Percentiles rank a stretch among this genome's conserved stretches.
Evolutionary conservation across 2,797 vertebrate species (phyloP).

Genomic region (Xenentodon cancila): DNA sequence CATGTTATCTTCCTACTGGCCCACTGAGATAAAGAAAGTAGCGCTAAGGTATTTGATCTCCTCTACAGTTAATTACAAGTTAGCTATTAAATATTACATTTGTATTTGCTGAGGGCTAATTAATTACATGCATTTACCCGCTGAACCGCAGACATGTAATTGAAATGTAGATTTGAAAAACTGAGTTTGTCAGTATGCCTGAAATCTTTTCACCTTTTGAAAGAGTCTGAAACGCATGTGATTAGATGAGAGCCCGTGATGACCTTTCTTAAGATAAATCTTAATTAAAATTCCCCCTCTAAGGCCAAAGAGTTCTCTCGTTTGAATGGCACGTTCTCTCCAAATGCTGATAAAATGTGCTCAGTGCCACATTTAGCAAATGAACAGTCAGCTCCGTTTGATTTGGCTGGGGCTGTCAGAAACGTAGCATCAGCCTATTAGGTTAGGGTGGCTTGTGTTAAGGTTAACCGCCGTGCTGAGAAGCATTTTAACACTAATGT

Average conservation of each 20-base stretch:
- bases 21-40: constrained; percentile 27
- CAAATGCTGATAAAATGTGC: constrained; percentile 49
- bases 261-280: constrained; percentile 48
- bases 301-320: constrained; percentile 43
- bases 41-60: constrained; percentile 29
- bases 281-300: constrained; percentile 67
- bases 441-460: background rate
- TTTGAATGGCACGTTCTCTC: constrained; percentile 32
- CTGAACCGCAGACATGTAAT: constrained; percentile 50
- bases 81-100: constrained; percentile 35
- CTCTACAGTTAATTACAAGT: constrained; percentile 51
- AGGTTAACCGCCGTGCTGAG: background rate
- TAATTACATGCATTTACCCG: constrained; percentile 54
- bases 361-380: constrained; percentile 38
- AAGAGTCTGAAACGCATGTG: constrained; percentile 48
- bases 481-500: too few relatives aligned
- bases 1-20: constrained; percentile 13
- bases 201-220: constrained; percentile 56
- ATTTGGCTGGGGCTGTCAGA: background rate
- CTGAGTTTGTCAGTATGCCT: constrained; percentile 35
- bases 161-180: constrained; percentile 59
- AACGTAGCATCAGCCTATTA: background rate
- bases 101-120: constrained; percentile 45
- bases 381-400: constrained; percentile 24
- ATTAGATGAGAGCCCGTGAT: constrained; percentile 64